Base-by-base conservation (phyloP, 2,888 invertebrate genomes). In the Hybos culiciformis region DNA sequence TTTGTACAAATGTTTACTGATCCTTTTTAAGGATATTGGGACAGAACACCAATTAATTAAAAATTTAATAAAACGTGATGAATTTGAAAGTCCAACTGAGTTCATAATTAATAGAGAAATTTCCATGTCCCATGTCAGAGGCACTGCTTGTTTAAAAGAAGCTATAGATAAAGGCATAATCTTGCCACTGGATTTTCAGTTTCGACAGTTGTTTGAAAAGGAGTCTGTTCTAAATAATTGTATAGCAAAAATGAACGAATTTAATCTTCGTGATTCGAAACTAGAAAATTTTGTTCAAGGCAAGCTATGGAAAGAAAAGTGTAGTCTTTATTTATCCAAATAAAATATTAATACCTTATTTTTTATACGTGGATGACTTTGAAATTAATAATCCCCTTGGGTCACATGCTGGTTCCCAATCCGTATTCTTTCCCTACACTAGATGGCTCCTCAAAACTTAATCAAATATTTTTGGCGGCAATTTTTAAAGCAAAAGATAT, bases 201-300 rank as follows among this genome's bases (percentile, higher is more conserved):
- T n/a, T n/a, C n/a, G n/a, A n/a, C n/a, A n/a, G n/a, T n/a, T n/a
- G n/a, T n/a, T n/a, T n/a, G n/a, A 39, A 31, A 20, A 39, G n/a
- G 39, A 32, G 4, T 19, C 11, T 17, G 20, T 32, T 3, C 32
- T 39, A 31, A 39, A 31, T 31, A 20, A 39, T n/a, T 39, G 39
- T 20, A 31, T 39, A 6, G 20, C 19, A 18, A 39, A 20, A 31
- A 39, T 39, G 14, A 14, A 31, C 5, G 29, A 39, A 24, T 31
- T 39, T n/a, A 39, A 12, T 5, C 4, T 26, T 5, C 18, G 17
- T 29, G 29, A 39, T 17, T 39, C 38, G 18, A 15, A 17, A 26
- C 12, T 39, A 15, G 3, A 23, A 29, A 43, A 43, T 43, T 39
- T 43, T 33, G 26, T 39, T 37, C 43, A 43, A 24, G 43, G 39